Evolutionary conservation across 2,888 invertebrate genomes (phyloP).

Genomic region (Dimorphilus gyrociliatus): DNA sequence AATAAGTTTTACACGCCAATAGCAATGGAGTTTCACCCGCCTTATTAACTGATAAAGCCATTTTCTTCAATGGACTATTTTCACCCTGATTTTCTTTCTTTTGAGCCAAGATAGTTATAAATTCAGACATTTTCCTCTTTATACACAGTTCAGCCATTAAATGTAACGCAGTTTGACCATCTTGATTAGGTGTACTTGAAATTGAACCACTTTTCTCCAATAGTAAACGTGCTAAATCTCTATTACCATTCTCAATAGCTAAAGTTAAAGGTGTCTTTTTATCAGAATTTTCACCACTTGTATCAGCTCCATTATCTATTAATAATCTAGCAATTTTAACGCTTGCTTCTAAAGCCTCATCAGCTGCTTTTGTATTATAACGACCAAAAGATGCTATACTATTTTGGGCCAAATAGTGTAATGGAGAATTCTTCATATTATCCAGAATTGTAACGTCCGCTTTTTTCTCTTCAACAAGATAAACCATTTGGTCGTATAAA

Average conservation of each 20-base stretch:
- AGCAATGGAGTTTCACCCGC: conserved; percentile 32
- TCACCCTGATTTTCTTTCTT: not conserved
- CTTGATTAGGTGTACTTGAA: conserved; percentile 24
- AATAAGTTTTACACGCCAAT: conserved; percentile 21
- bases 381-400: not conserved
- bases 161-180: conserved; percentile 34
- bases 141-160: conserved; percentile 31
- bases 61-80: conserved; percentile 17
- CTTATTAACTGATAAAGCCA: conserved; percentile 26
- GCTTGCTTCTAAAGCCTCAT: conserved; percentile 8
- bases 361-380: not conserved
- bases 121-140: conserved; percentile 4
- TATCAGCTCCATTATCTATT: conserved; percentile 31
- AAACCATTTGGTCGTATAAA: conserved; percentile 30
- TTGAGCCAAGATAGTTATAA: not conserved
- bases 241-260: conserved; percentile 32
- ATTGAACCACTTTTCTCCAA: conserved; percentile 30
- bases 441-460: conserved; percentile 37
- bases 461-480: conserved; percentile 36
- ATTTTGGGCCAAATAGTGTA: conserved; percentile 17
- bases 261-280: conserved; percentile 34
- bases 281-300: conserved; percentile 22
- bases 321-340: conserved; percentile 32
- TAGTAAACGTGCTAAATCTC: conserved; percentile 27
- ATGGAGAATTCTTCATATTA: conserved; percentile 34